A percentile compares a stretch with the other conserved stretches of the same genome.
Conservation (phyloP, 2,113 vertebrate genomes). For the Perca schrenkii region DNA sequence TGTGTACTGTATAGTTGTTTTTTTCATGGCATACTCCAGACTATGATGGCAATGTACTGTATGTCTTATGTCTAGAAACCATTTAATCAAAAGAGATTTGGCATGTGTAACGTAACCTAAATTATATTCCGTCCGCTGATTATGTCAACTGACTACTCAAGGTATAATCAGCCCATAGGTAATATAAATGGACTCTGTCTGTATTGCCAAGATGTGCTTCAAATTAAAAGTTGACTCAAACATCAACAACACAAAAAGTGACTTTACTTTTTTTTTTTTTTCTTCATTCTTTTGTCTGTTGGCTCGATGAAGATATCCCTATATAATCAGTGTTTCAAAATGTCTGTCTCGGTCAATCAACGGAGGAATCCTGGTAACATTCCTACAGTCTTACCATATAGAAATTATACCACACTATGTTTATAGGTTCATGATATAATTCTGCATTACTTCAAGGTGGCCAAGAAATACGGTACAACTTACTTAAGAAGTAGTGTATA, state of each 20-base stretch:
- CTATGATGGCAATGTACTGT: not conserved
- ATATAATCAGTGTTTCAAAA: not conserved
- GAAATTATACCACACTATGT: no score
- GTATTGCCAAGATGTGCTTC: not conserved
- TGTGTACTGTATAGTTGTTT: not conserved
- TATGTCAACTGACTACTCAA: not conserved
- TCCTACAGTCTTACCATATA: not conserved
- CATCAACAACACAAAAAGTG: not conserved
- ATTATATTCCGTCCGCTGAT: not conserved
- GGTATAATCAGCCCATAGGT: not conserved
- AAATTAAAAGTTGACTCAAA: not conserved
- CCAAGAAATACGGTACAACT: not conserved
- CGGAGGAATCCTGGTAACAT: not conserved
- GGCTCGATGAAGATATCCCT: not conserved
- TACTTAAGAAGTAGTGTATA: not conserved
- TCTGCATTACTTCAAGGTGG: not conserved
- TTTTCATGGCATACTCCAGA: not conserved
- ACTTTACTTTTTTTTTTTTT: not conserved
- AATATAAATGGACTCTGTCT: not conserved
- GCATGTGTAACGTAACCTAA: not conserved
- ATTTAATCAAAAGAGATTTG: constrained; percentile 6
- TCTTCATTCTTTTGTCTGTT: not conserved
- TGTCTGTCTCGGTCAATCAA: not conserved
- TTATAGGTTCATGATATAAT: no score
- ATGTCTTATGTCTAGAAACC: not conserved